Evolutionary conservation across 2,113 vertebrate species (phyloP), one percentile per base, ranked within the genome.

Genomic region (Megaptera novaeangliae): DNA sequence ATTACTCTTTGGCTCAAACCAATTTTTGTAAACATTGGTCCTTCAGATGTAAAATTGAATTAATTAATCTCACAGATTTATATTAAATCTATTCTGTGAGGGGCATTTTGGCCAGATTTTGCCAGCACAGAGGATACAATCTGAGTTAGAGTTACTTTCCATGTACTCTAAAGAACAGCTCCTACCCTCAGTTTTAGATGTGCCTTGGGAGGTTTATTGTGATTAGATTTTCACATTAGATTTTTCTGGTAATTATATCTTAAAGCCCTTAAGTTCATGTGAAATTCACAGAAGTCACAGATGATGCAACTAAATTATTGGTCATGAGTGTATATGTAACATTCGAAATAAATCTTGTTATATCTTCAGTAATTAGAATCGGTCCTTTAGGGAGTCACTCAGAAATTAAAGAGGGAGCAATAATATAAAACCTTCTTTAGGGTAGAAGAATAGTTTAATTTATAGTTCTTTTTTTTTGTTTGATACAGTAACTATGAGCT

Each of bases 181-280:
- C 23, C 69, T 9, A 69, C 17, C 27, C 49, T 57, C 10, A 12
- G 20, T 57, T 91, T 96, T 88, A 92, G 25, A 44, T 66, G 15
- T 91, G 52, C 90, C 88, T 81, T 85, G 49, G 63, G 88, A 90
- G 92, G 14, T 10, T 97, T 96, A 63, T 74, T 91, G 84, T 88
- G 81, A 92, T 87, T 72, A 97, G 86, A 59, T 97, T 97, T 97
- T 92, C 94, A 96, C 90, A 83, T 93, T 97, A 91, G 74, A 52
- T 80, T 98, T 98, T 97, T 94, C n/a, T 94, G 27, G 91, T 95
- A 97, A 97, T 97, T 81, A 96, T 96, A 84, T 96, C 80, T 86
- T 93, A 97, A 98, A 84, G 80, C 90, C 80, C 95, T 98, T 96
- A 94, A 97, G 92, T 98, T 98, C 98, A 97, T 96, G 92, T 97